Conservation (phyloP, 1,140 invertebrate genomes). For the Caligus rogercresseyi region DNA sequence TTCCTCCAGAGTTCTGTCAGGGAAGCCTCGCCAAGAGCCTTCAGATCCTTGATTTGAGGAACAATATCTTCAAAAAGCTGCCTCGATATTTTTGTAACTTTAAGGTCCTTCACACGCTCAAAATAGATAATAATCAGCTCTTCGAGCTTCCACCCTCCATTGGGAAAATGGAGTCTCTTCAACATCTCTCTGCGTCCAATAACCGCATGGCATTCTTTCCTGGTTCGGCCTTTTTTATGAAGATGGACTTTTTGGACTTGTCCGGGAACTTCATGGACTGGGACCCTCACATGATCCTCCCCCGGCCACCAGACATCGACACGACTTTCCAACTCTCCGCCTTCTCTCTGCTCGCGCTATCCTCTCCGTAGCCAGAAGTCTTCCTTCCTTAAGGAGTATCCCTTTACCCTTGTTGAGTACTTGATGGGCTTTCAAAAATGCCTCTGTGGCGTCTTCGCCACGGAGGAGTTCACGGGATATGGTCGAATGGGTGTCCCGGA, state of each 20-base stretch:
- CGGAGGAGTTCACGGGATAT: background rate
- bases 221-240: background rate
- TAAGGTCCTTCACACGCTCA: background rate
- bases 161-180: background rate
- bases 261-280: background rate
- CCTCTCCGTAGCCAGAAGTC: background rate
- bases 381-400: too few relatives aligned
- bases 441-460: background rate
- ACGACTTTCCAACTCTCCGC: too few relatives aligned
- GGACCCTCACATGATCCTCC: background rate
- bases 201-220: background rate
- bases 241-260: constrained; percentile 6
- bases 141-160: background rate
- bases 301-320: background rate
- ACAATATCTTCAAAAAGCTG: background rate
- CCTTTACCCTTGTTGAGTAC: background rate
- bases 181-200: background rate
- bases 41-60: background rate
- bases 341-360: background rate
- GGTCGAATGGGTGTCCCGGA: background rate
- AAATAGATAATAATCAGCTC: constrained; percentile 2
- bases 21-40: background rate
- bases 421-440: background rate
- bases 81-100: background rate
- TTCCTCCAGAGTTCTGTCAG: background rate